Evolutionary conservation across 2,888 invertebrate species (phyloP).

Genomic region (Tetramorium bicarinatum): DNA sequence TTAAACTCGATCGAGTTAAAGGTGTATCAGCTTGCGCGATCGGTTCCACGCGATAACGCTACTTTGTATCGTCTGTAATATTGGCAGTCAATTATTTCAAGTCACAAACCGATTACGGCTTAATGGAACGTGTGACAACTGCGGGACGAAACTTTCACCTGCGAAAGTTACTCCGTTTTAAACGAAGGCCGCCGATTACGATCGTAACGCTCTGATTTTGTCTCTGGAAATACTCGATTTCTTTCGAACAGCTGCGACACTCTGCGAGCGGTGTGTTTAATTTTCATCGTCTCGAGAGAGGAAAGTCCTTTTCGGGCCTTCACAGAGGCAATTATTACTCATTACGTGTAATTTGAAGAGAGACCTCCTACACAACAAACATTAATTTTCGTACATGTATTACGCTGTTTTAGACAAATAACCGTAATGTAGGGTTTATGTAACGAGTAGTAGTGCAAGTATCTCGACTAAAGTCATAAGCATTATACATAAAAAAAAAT

Average conservation of each 20-base stretch:
- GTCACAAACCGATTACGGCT: constrained; percentile 35
- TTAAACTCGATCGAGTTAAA: constrained; percentile 39
- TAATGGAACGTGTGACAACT: constrained; percentile 33
- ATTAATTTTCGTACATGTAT: not conserved
- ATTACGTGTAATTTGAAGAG: not conserved
- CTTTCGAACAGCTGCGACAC: constrained; percentile 1
- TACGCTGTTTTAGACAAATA: not conserved
- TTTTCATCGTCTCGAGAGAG: not conserved
- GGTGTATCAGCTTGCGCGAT: constrained; percentile 30
- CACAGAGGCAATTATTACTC: not conserved
- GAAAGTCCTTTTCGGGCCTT: not conserved
- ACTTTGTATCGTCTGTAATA: constrained; percentile 30
- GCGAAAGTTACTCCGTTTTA: constrained; percentile 38
- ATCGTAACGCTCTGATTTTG: constrained; percentile 18
- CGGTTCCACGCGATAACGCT: constrained; percentile 6
- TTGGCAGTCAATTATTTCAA: constrained; percentile 31
- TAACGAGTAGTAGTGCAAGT: not conserved
- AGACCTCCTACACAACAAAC: not conserved
- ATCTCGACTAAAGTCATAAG: not conserved
- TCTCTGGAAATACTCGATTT: constrained; percentile 9
- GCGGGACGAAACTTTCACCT: constrained; percentile 29
- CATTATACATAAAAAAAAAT: not conserved
- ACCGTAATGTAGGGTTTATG: not conserved
- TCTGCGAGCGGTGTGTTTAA: not conserved
- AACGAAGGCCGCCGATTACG: not conserved